Evolutionary conservation across 2,888 invertebrate species (phyloP).

Genomic region (Tiphia femorata): DNA sequence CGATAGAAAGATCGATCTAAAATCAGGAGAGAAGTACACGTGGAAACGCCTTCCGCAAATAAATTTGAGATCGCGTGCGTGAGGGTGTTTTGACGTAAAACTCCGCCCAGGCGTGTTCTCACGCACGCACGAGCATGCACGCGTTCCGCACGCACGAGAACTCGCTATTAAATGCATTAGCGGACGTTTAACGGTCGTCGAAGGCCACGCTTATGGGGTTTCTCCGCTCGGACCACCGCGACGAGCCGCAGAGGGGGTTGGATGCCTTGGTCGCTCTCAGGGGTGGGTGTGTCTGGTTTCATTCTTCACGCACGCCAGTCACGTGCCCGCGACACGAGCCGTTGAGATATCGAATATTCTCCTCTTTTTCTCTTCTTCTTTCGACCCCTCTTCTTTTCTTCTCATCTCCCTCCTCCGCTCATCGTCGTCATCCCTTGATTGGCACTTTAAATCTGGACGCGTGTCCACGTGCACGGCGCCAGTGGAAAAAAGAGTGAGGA

Average conservation of each 20-base stretch:
- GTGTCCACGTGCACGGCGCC: slow-evolving; percentile 13
- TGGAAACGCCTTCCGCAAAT: no score
- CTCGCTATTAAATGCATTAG: slow-evolving; percentile 66
- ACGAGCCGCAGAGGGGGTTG: slow-evolving; percentile 14
- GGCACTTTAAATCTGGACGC: slow-evolving; percentile 32
- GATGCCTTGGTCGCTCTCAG: slow-evolving; percentile 19
- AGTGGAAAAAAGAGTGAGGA: slow-evolving; percentile 6
- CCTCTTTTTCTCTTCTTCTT: slow-evolving; percentile 19
- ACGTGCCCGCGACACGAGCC: slow-evolving; percentile 45
- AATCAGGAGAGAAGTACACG: no score
- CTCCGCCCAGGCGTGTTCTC: slow-evolving; percentile 58
- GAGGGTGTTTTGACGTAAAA: slow-evolving; percentile 61
- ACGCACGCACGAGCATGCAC: slow-evolving; percentile 43
- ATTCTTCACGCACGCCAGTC: slow-evolving; percentile 44
- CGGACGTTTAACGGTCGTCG: slow-evolving; percentile 55
- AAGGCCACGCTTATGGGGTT: slow-evolving; percentile 36
- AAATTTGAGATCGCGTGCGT: slow-evolving; percentile 23
- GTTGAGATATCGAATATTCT: slow-evolving; percentile 28
- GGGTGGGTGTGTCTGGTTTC: slow-evolving; percentile 47
- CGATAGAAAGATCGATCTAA: no score
- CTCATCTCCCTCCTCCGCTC: slow-evolving; percentile 4
- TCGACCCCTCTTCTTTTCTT: slow-evolving; percentile 5
- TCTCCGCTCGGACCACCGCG: slow-evolving; percentile 31
- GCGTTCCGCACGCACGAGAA: slow-evolving; percentile 56
- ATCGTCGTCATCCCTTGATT: slow-evolving; percentile 26